phyloP scores from a whole-genome alignment of 2,113 vertebrate species.

The Steatornis caripensis region DNA sequence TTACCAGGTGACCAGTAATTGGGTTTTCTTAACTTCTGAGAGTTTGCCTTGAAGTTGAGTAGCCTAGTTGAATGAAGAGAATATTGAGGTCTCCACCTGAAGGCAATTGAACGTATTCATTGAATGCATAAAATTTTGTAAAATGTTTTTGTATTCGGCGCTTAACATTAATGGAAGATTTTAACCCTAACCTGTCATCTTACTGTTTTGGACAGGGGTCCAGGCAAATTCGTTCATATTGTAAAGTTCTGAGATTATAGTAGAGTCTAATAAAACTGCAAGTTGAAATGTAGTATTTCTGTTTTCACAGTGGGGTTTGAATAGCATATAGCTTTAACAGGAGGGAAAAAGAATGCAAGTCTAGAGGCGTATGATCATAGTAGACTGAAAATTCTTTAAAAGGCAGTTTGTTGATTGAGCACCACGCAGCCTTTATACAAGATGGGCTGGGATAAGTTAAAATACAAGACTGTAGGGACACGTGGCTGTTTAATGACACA shows the following conservation, averaged over 20 bases:
- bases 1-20: neutral
- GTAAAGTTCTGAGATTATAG: neutral
- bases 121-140: neutral
- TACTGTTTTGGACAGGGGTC: neutral
- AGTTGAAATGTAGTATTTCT: neutral
- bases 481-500: neutral
- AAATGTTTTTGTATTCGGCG: neutral
- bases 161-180: neutral
- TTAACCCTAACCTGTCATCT: neutral
- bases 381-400: neutral
- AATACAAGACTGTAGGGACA: neutral
- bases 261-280: neutral
- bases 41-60: neutral
- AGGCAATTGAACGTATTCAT: neutral
- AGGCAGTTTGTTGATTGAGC: neutral
- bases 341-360: neutral
- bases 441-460: neutral
- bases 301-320: neutral
- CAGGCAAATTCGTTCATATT: neutral
- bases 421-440: neutral
- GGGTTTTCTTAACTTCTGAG: neutral
- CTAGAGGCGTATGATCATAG: neutral
- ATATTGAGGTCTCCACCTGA: neutral
- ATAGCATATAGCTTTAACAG: neutral
- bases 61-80: neutral